Evolutionary conservation across 2,797 vertebrate genomes (phyloP).

Genomic region (Phylloscopus collybita): DNA sequence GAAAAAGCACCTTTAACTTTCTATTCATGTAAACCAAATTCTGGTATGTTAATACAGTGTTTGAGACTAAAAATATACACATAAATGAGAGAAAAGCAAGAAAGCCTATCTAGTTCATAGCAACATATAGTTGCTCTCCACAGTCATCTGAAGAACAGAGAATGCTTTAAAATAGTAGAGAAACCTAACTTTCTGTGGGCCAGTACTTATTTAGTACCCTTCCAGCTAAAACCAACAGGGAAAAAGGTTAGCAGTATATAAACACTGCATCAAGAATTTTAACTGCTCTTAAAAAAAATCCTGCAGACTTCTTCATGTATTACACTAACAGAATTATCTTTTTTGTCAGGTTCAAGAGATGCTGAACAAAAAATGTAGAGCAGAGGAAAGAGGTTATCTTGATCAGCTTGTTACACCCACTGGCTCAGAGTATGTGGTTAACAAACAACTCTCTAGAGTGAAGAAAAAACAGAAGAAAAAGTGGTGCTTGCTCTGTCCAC

Average conservation of each 20-base stretch:
- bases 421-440: slow-evolving; percentile 59
- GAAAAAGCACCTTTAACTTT: background rate
- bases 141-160: background rate
- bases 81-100: background rate
- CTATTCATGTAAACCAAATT: background rate
- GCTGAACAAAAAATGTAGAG: slow-evolving; percentile 22
- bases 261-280: background rate
- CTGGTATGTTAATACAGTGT: background rate
- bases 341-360: slow-evolving; percentile 27
- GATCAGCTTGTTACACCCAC: slow-evolving; percentile 62
- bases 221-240: background rate
- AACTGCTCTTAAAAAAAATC: background rate
- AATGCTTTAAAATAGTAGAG: background rate
- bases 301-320: background rate
- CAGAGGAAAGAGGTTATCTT: slow-evolving; percentile 74
- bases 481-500: background rate
- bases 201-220: background rate
- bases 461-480: background rate
- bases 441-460: slow-evolving; percentile 27
- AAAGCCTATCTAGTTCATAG: background rate
- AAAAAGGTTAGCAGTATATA: background rate
- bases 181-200: background rate
- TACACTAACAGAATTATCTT: slow-evolving; percentile 7
- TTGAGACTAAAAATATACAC: background rate
- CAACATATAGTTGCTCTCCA: background rate